These are phyloP conservation scores for Penelope pileata DNA, from an alignment of 2,113 vertebrate species.

Conservation along the genomic window DNA sequence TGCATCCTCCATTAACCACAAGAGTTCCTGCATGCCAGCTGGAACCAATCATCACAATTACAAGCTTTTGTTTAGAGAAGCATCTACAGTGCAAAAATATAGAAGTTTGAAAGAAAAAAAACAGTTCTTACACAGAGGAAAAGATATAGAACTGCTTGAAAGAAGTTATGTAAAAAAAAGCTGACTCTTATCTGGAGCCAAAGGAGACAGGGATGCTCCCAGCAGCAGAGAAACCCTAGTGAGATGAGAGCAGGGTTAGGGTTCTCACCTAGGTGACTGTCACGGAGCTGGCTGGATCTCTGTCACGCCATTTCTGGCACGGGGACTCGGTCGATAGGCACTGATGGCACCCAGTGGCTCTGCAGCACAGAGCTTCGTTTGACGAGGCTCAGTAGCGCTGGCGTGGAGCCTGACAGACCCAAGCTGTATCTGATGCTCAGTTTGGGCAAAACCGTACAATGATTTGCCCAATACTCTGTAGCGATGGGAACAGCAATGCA, in stretches of 20 bases:
- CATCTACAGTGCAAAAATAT: neutral
- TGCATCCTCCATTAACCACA: slow-evolving; percentile 12
- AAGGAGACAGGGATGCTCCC: neutral
- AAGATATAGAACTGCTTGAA: neutral
- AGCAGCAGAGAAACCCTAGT: neutral
- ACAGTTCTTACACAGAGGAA: neutral
- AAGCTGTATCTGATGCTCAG: neutral
- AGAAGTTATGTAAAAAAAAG: neutral
- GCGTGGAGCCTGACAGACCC: slow-evolving; percentile 27
- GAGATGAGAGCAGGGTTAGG: neutral
- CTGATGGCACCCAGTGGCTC: neutral
- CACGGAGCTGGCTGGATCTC: neutral
- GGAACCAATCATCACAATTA: slow-evolving; percentile 48
- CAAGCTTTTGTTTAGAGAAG: slow-evolving; percentile 45
- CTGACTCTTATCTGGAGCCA: neutral
- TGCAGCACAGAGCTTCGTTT: neutral
- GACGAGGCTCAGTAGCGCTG: slow-evolving; percentile 32
- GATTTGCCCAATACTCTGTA: neutral
- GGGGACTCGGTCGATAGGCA: neutral
- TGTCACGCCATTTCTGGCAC: neutral
- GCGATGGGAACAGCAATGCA: neutral
- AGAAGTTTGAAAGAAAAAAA: neutral
- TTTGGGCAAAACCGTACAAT: neutral
- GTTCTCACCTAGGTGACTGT: slow-evolving; percentile 13
- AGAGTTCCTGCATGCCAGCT: slow-evolving; percentile 2